Evolutionary conservation across 1,140 invertebrate genomes (phyloP).

Genomic region (Trichomalopsis sarcophagae): DNA sequence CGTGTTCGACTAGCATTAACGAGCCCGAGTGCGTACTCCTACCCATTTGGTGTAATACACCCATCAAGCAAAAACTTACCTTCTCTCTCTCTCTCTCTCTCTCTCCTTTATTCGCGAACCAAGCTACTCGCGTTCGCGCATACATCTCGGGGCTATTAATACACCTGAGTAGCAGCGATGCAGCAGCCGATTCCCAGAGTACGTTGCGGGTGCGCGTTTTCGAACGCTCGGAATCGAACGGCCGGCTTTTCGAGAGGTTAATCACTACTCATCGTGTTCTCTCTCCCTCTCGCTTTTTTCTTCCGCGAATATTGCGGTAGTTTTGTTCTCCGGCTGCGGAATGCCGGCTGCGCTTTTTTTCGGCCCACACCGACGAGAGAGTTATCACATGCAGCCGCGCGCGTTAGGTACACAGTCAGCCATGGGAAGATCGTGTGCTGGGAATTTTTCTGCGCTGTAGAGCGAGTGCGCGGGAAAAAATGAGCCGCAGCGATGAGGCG

Average conservation of each 20-base stretch:
- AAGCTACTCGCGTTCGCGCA: not conserved
- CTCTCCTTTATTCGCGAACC: not conserved
- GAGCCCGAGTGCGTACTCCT: not conserved
- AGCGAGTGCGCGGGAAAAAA: not conserved
- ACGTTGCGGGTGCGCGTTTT: not conserved
- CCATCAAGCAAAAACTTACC: not conserved
- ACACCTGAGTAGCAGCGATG: not conserved
- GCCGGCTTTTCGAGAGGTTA: conserved; percentile 1
- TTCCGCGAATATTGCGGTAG: not conserved
- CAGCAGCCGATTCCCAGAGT: not conserved
- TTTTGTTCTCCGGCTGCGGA: not conserved
- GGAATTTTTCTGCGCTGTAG: not conserved
- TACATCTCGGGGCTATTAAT: not conserved
- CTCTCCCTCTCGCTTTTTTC: not conserved
- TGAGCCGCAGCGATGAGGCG: not conserved
- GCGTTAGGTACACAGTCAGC: not conserved
- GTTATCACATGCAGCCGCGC: not conserved
- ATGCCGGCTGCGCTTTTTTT: not conserved
- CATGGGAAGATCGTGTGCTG: not conserved
- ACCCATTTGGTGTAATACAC: not conserved
- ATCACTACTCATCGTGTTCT: conserved; percentile 3
- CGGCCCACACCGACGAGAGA: not conserved
- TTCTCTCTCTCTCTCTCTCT: not conserved
- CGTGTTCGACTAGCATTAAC: conserved; percentile 21
- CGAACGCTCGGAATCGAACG: not conserved